Evolutionary conservation across 2,797 vertebrate species (phyloP).

Genomic region (Sphaeramia orbicularis): DNA sequence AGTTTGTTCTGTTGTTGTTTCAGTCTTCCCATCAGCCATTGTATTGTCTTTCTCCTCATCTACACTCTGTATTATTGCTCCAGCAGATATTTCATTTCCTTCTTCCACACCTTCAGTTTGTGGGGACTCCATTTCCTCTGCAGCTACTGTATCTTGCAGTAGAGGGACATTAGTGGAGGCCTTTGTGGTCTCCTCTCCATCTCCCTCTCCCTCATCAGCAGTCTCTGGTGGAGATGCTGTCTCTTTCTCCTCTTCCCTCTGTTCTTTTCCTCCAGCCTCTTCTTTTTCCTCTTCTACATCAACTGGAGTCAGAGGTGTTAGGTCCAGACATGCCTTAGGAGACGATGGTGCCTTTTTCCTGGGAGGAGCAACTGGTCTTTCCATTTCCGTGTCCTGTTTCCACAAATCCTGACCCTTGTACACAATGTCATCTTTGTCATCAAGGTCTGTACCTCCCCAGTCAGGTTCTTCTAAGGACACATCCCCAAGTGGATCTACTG

Average conservation of each 20-base stretch:
- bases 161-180: not conserved
- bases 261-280: conserved; percentile 62
- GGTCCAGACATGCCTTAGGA: conserved; percentile 74
- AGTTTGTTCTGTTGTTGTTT: conserved; percentile 21
- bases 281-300: conserved; percentile 55
- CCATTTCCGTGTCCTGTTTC: conserved; percentile 31
- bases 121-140: not conserved
- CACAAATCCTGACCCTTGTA: conserved; percentile 9
- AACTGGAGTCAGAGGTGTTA: conserved; percentile 75
- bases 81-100: not conserved
- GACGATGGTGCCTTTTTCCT: conserved; percentile 60
- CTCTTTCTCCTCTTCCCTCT: conserved; percentile 72
- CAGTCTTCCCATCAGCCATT: conserved; percentile 14
- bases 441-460: conserved; percentile 49
- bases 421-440: conserved; percentile 1
- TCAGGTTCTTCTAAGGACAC: conserved; percentile 71
- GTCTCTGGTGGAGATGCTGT: conserved; percentile 70
- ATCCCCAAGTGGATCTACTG: conserved; percentile 48
- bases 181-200: conserved; percentile 43
- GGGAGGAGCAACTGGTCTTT: conserved; percentile 68
- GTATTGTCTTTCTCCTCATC: conserved; percentile 12
- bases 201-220: conserved; percentile 69
- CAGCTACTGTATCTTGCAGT: conserved; percentile 4
- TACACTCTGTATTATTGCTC: conserved; percentile 1
- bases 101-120: conserved; percentile 31